These are phyloP conservation scores for Gambelia wislizenii DNA, from an alignment of 2,797 vertebrate genomes.

Conservation along the genomic window DNA sequence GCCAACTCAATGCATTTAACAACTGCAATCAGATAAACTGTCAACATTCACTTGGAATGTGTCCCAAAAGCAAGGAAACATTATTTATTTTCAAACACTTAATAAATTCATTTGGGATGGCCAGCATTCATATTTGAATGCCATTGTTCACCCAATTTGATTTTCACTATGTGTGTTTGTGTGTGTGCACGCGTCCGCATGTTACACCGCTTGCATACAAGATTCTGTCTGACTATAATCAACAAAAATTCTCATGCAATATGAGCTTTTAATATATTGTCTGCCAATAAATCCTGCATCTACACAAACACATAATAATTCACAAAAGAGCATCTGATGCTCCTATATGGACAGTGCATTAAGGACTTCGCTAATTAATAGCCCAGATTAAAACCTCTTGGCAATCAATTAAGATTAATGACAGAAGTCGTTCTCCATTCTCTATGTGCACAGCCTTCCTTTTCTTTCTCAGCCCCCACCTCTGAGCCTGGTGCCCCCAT, in stretches of 20 bases:
- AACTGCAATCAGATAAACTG: background rate
- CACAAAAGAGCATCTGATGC: constrained; percentile 76
- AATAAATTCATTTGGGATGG: constrained; percentile 5
- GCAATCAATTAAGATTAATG: constrained; percentile 84
- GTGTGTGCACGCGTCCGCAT: no score
- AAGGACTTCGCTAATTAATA: constrained; percentile 80
- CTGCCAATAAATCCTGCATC: constrained; percentile 54
- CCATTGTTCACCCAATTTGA: background rate
- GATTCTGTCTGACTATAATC: constrained; percentile 67
- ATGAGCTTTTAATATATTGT: constrained; percentile 19
- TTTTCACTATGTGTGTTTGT: constrained; percentile 53
- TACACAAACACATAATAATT: constrained; percentile 68
- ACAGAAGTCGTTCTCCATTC: constrained; percentile 76
- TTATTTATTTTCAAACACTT: constrained; percentile 18
- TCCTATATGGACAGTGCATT: constrained; percentile 71
- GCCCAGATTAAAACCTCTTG: constrained; percentile 80
- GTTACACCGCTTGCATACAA: constrained; percentile 46
- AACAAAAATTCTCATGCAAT: background rate
- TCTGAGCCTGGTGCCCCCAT: constrained; percentile 29
- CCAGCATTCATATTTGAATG: background rate
- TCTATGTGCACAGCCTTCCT: constrained; percentile 43
- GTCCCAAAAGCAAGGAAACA: background rate
- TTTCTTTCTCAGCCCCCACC: background rate
- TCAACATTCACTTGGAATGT: background rate
- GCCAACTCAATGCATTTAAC: background rate